Base-by-base conservation (phyloP, 2,113 vertebrate genomes). In the Rhadina sibilatrix region DNA sequence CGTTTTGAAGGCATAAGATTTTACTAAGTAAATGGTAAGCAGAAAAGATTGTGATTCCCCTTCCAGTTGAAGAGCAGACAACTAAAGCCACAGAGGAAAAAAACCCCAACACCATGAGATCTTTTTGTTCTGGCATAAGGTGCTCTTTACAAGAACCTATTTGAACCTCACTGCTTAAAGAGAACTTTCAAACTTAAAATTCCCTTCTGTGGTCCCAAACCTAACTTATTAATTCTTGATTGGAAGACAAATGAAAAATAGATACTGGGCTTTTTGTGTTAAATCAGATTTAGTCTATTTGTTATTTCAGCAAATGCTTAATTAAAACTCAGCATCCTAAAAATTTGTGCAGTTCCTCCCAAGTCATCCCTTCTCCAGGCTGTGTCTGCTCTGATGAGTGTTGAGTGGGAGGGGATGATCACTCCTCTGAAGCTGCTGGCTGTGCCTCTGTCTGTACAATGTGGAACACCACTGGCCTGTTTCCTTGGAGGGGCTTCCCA, bases 391-490 rank as follows among this genome's bases (percentile, higher is more conserved):
- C 10, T 52, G 70, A 12, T 12, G 16, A 63, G 27, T 16, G 27
- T 31, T 53, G 56, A 44, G 27, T 3, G 31, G 61, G 35, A 59
- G 17, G 20, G 11, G 6, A 33, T 70, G 54, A 28, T 70, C n/a
- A 44, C 17, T 44, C 16, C 10, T 20, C 14, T 49, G 38, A 69
- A 70, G 31, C 18, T 64, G 8, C 15, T 47, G 74, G 12, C 38
- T 37, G 23, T 38, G 15, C n/a, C 13, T 28, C 37, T 68, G 35
- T 35, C 28, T 3, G 0, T 63, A n/a, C 19, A 40, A 35, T 1
- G 8, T 3, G 44, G 14, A 49, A 14, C 20, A 14, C 5, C 0
- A 0, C 15, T 76, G 35, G 4, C 31, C 6, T 21, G 15, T 28
- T 74, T 64, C 53, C n/a, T n/a, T 83, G n/a, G 38, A 57, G 25